A percentile compares a stretch with the other conserved stretches of the same genome.
Evolutionary conservation across 2,888 invertebrate genomes (phyloP).

Genomic region (Sesia bembeciformis): DNA sequence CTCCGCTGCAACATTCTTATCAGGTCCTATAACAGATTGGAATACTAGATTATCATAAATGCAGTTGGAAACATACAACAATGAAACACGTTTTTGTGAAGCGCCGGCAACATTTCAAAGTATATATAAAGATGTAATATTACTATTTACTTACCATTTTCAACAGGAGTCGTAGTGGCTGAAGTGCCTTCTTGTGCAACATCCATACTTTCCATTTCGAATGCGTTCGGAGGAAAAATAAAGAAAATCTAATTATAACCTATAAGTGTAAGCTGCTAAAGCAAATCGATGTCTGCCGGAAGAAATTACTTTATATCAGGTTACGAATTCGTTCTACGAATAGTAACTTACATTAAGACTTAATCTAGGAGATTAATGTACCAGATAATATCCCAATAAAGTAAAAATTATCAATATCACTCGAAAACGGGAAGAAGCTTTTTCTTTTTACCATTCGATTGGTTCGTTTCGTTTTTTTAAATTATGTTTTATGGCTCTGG

Average conservation of each 20-base stretch:
- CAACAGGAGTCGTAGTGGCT: slow-evolving; percentile 53
- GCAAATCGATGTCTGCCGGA: slow-evolving; percentile 4
- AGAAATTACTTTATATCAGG: slow-evolving; percentile 2
- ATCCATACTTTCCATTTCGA: slow-evolving; percentile 70
- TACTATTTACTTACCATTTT: slow-evolving; percentile 51
- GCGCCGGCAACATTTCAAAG: slow-evolving; percentile 22
- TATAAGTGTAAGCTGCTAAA: slow-evolving; percentile 24
- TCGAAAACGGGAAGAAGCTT: too few relatives aligned
- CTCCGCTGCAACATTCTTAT: slow-evolving; percentile 80
- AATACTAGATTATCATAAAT: slow-evolving; percentile 8
- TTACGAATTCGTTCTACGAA: too few relatives aligned
- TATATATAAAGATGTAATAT: background rate
- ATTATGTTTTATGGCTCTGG: too few relatives aligned
- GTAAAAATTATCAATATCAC: too few relatives aligned
- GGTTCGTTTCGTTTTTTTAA: too few relatives aligned
- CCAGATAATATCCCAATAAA: too few relatives aligned
- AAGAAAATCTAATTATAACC: slow-evolving; percentile 29
- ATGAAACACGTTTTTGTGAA: slow-evolving; percentile 53
- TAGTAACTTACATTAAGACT: too few relatives aligned
- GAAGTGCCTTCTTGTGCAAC: slow-evolving; percentile 63
- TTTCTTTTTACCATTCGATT: too few relatives aligned
- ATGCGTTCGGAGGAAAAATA: slow-evolving; percentile 25
- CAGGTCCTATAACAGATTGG: slow-evolving; percentile 38
- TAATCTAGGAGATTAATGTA: too few relatives aligned
- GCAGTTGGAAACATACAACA: slow-evolving; percentile 18